phyloP scores from a whole-genome alignment of 2,797 vertebrate genomes.

The Myioborus melanocephalus region DNA sequence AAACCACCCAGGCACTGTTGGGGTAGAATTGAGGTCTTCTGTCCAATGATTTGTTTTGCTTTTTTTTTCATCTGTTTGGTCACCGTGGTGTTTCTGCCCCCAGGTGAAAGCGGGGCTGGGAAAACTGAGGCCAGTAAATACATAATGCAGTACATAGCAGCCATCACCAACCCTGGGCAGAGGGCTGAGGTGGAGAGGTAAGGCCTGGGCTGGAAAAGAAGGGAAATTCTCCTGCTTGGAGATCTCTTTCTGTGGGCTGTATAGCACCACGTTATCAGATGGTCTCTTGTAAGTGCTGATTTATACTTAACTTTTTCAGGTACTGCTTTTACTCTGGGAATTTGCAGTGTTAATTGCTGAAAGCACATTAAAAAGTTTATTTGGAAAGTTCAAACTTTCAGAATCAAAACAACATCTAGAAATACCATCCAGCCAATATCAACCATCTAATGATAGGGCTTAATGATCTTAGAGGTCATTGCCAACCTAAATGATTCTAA shows the following conservation, averaged over 20 bases:
- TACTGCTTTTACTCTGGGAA: not conserved
- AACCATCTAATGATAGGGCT: not conserved
- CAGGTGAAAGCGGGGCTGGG: constrained; percentile 97
- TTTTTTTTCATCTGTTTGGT: not conserved
- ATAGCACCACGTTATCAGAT: not conserved
- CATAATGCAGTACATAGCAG: constrained; percentile 99
- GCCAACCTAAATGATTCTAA: not conserved
- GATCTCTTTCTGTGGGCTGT: not conserved
- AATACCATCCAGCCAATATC: not conserved
- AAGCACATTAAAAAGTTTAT: not conserved
- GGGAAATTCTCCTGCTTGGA: not conserved
- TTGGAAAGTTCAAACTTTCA: not conserved
- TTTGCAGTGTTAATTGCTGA: not conserved
- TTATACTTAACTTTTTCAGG: not conserved
- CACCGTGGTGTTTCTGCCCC: constrained; percentile 7
- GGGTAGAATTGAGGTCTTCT: not conserved
- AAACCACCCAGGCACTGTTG: accelerated
- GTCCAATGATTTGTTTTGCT: not conserved
- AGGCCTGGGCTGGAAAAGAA: not conserved
- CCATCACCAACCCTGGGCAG: constrained; percentile 97
- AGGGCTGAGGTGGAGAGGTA: constrained; percentile 97
- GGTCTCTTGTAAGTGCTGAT: not conserved
- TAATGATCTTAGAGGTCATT: not conserved
- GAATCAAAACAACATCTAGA: not conserved
- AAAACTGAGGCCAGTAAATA: constrained; percentile 99